Base-by-base conservation (phyloP, 2,797 vertebrate genomes). In the Alfaro cultratus region DNA sequence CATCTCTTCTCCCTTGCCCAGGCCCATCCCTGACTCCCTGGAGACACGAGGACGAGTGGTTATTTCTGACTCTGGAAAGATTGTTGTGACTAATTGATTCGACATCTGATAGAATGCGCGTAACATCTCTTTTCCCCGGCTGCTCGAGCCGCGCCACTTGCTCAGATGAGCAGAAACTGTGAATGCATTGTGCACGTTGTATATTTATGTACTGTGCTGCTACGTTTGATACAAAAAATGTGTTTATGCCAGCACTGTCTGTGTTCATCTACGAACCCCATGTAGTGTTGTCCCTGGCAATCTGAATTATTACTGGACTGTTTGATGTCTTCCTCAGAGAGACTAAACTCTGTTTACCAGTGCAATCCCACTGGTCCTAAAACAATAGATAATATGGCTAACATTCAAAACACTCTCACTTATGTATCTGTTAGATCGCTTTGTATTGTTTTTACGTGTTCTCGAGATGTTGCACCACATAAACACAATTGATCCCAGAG, bases 51-150 rank as follows among this genome's bases (percentile, higher is more conserved):
- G 90, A 92, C 90, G 87, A 92, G 91, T 88, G 93, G 92, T 93
- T 94, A 92, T 94, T 94, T 94, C 92, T 89, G 91, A 94, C 92
- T 93, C 88, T 85, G 89, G 91, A 93, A 53, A 94, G 93, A 92
- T 86, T 89, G 94, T 95, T 76, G 92, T 94, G 93, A 94, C 93
- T 94, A 95, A 95, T 94, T 95, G 94, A 94, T 95, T 95, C 90
- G 89, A 93, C 94, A 94, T 95, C 92, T 93, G 93, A 95, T 95
- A 93, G 94, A 94, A 93, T 87, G 88, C 82, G 85, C 85, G 88
- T 92, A 94, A 94, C 81, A 87, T 94, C 92, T 93, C 91, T 92
- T 88, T 92, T 85, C 79, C 89, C 89, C 78, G 39, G 86, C 86
- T 77, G 87, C 89, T 83, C 85, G 23, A 84, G 88, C 86, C 81